These are phyloP conservation scores for Drosophila sturtevanti DNA, from an alignment of 1,140 invertebrate species.

Conservation along the genomic window DNA sequence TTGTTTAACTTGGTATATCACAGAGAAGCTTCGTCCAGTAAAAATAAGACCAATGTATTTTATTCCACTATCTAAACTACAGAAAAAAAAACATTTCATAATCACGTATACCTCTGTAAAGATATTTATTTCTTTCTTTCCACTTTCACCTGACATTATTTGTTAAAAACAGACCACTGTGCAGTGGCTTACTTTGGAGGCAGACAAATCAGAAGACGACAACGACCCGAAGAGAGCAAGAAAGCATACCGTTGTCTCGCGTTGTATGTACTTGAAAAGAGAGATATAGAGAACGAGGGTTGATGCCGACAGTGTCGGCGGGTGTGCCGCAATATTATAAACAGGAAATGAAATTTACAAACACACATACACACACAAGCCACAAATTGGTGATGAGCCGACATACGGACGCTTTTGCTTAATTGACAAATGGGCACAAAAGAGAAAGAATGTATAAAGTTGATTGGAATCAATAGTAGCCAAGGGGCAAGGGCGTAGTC, in stretches of 20 bases:
- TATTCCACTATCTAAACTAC: too few relatives aligned
- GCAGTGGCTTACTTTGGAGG: constrained; percentile 21
- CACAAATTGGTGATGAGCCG: constrained; percentile 67
- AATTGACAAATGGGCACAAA: constrained; percentile 73
- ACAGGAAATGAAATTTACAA: constrained; percentile 80
- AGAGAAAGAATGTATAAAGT: constrained; percentile 50
- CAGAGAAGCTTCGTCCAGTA: too few relatives aligned
- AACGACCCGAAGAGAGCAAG: constrained; percentile 22
- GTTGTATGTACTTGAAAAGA: constrained; percentile 10
- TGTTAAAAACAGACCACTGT: constrained; percentile 14
- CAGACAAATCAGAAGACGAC: constrained; percentile 40
- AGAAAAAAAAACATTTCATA: too few relatives aligned
- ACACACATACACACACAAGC: constrained; percentile 39
- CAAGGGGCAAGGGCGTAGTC: constrained; percentile 40
- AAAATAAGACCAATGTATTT: too few relatives aligned
- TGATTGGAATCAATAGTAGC: constrained; percentile 78
- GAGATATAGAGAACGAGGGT: constrained; percentile 6
- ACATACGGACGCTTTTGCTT: constrained; percentile 70
- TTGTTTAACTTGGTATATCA: too few relatives aligned
- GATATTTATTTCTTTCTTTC: background rate
- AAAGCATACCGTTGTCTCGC: constrained; percentile 3
- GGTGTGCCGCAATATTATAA: constrained; percentile 67
- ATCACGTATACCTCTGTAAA: too few relatives aligned
- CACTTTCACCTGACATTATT: background rate
- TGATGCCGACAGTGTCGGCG: constrained; percentile 12